Percentiles rank a stretch among this genome's conserved stretches.
Conservation (phyloP, 2,113 vertebrate genomes). For the Psittacara wagleri region DNA sequence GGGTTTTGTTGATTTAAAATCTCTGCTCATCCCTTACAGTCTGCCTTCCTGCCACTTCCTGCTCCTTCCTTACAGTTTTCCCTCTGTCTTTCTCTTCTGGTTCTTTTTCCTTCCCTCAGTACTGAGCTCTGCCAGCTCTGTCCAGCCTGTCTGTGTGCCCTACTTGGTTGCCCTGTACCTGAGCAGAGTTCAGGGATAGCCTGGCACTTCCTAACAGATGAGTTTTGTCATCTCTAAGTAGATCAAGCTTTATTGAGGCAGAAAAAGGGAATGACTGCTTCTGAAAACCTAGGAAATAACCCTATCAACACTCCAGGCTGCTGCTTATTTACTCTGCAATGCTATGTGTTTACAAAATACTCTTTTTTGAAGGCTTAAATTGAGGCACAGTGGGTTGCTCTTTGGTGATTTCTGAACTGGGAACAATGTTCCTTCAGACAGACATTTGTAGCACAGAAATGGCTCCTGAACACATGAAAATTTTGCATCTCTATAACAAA, state of each 20-base stretch:
- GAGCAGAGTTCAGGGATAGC: background rate
- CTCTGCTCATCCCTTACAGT: background rate
- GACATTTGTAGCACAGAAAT: background rate
- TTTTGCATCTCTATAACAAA: background rate
- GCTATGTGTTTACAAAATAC: background rate
- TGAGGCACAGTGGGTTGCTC: background rate
- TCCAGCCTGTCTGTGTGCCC: background rate
- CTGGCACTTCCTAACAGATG: background rate
- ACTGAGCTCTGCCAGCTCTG: background rate
- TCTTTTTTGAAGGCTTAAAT: background rate
- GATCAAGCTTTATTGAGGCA: background rate
- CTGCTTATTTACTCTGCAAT: background rate
- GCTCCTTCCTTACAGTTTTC: background rate
- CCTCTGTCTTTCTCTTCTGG: background rate
- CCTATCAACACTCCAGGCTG: background rate
- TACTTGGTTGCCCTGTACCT: background rate
- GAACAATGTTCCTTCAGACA: background rate
- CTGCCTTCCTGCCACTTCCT: background rate
- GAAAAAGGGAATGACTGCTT: background rate
- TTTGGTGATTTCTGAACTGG: background rate
- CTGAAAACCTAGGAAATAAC: background rate
- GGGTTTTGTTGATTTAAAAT: background rate
- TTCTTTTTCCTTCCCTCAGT: background rate
- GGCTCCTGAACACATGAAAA: background rate
- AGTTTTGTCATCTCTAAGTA: background rate